Evolutionary conservation across 2,797 vertebrate genomes (phyloP).

Genomic region (Gymnothorax javanicus): DNA sequence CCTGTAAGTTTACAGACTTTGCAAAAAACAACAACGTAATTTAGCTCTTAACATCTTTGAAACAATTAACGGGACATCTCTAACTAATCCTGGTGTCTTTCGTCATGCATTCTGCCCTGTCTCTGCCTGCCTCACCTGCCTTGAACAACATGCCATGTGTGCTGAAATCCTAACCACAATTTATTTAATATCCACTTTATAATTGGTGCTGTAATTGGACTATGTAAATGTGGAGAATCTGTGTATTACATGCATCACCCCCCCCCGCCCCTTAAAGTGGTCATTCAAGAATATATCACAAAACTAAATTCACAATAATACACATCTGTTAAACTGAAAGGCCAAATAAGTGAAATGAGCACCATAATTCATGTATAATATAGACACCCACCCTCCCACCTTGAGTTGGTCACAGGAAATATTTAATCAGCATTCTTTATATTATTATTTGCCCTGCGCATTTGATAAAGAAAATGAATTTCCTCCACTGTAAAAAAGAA

Average conservation of each 20-base stretch:
- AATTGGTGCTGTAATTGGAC: neutral
- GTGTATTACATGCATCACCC: too few relatives aligned
- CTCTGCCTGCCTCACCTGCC: neutral
- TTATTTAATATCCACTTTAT: neutral
- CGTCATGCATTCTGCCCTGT: too few relatives aligned
- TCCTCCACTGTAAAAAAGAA: too few relatives aligned
- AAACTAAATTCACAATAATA: neutral
- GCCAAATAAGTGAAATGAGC: neutral
- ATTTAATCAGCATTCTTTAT: neutral
- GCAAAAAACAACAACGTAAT: too few relatives aligned
- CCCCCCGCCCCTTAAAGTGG: neutral
- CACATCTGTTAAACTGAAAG: neutral
- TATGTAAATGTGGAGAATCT: too few relatives aligned
- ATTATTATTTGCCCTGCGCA: neutral
- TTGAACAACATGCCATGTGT: neutral
- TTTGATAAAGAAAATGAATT: too few relatives aligned
- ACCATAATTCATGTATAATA: neutral
- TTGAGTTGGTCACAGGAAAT: neutral
- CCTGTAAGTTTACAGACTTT: too few relatives aligned
- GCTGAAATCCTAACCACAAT: neutral
- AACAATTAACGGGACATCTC: too few relatives aligned
- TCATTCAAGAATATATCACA: neutral
- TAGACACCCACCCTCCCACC: neutral
- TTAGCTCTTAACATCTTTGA: too few relatives aligned
- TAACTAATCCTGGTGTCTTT: too few relatives aligned